Evolutionary conservation across 2,888 invertebrate species (phyloP), one percentile per base, ranked within the genome.

Genomic region (Hesperia comma): DNA sequence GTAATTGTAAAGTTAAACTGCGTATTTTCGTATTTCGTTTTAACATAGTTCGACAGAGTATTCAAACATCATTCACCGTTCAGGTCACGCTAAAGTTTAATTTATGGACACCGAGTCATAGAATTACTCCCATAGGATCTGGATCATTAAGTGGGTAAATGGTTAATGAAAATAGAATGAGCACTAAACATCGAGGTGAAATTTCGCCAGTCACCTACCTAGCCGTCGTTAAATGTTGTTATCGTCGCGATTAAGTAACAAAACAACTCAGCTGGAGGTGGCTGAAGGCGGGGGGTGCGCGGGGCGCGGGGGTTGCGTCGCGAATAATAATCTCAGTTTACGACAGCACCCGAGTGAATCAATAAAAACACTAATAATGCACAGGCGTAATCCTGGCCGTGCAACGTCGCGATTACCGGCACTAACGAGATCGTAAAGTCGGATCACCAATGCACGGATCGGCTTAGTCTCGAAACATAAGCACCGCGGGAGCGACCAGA

Each of bases 281-380:
- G 46, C 41, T 46, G 46, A 15, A 78, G 79, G 73, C 70, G 63
- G 77, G 77, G 81, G 79, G 63, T 67, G 73, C 71, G 69, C 75
- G 77, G 79, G 77, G 77, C 77, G 73, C 76, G 76, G 78, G 72
- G 76, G 82, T 78, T 72, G 81, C 83, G 86, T 85, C 86, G 88
- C 90, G 92, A 91, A 92, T 92, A 91, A 92, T 92, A 92, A 92
- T 92, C 92, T 92, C 91, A 89, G 86, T 92, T 92, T 92, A 92
- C 92, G 92, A 92, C 88, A 82, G 87, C 85, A 88, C 86, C 92
- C 92, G 92, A 92, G 90, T 89, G 90, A 92, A 92, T 92, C 92
- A 92, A 92, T 92, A 92, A 92, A 92, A 92, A 92, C 92, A 92
- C 92, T 92, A 92, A 92, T 92, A 92, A 92, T 92, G 92, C 92